Base-by-base conservation (phyloP, 2,888 invertebrate species). In the Ophion costatus region DNA sequence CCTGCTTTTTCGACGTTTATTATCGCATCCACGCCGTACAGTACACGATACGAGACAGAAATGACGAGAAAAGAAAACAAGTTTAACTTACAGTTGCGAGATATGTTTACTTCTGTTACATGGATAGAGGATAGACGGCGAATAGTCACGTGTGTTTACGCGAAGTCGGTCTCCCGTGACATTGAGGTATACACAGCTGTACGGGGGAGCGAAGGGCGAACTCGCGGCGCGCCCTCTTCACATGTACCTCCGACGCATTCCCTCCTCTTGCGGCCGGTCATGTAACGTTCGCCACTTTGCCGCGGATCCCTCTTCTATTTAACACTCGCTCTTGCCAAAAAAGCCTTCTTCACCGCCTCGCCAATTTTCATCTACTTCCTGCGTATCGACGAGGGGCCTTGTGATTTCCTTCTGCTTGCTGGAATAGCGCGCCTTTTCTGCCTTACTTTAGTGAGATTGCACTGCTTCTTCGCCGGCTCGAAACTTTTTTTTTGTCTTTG, bases 121-220 rank as follows among this genome's bases (percentile, higher is more conserved):
- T 71, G n/a, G 79, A 42, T 79, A 64, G 42, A 29, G 69, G 29
- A 29, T 29, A 10, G 59, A 51, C 70, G 59, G 56, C 22, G 78
- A 51, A 17, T 14, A 57, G 66, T 73, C 74, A 84, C 81, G 74
- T 81, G 80, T 84, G 33, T 81, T 84, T 24, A 69, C 42, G 74
- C 61, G 67, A 67, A 77, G 69, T 75, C 70, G 81, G 63, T 79
- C 33, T 64, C 42, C 56, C 73, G 42, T 81, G 76, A 64, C 81
- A 84, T 81, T 29, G 63, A 73, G 63, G 45, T 69, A 67, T 38
- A 61, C 42, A 71, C 38, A 22, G 61, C 38, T 64, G 38, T 38
- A 29, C 9, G 59, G 51, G n/a, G 17, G 14, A 38, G 29, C 57
- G 45, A n/a, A 69, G 69, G n/a, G 22, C 22, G 14, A 56, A 24